Conservation (phyloP, 2,113 vertebrate species). For the Chaenocephalus aceratus region DNA sequence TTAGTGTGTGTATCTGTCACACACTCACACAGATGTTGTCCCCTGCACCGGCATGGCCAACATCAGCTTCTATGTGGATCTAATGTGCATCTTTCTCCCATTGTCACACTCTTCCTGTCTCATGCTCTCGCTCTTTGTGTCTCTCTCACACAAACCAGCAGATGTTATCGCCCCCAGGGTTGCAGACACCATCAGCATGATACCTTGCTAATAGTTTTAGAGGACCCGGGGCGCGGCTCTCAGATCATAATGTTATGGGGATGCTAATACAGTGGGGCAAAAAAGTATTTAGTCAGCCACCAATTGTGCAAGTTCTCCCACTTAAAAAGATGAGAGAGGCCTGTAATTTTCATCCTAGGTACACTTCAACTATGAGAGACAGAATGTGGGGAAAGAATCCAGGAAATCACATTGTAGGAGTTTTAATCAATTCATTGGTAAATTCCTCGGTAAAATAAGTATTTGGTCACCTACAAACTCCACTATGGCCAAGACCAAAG, state of each 20-base stretch:
- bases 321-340: no score
- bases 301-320: no score
- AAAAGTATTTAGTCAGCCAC: no score
- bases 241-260: conserved; percentile 42
- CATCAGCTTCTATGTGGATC: conserved; percentile 28
- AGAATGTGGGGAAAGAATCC: no score
- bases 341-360: no score
- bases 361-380: no score
- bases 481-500: no score
- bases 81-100: conserved; percentile 28
- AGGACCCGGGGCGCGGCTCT: conserved; percentile 46
- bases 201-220: conserved; percentile 69
- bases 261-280: conserved; percentile 39
- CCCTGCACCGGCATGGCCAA: conserved; percentile 12
- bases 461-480: no score
- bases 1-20: conserved; percentile 21
- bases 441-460: no score
- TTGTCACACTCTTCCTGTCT: conserved; percentile 11
- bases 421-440: no score
- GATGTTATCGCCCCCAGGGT: conserved; percentile 51
- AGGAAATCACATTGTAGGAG: no score
- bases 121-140: background rate
- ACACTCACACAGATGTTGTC: conserved; percentile 51
- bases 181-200: conserved; percentile 50
- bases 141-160: conserved; percentile 5